Evolutionary conservation across 2,113 vertebrate genomes (phyloP), one percentile per base, ranked within the genome.

Genomic region (Cottus gobio): DNA sequence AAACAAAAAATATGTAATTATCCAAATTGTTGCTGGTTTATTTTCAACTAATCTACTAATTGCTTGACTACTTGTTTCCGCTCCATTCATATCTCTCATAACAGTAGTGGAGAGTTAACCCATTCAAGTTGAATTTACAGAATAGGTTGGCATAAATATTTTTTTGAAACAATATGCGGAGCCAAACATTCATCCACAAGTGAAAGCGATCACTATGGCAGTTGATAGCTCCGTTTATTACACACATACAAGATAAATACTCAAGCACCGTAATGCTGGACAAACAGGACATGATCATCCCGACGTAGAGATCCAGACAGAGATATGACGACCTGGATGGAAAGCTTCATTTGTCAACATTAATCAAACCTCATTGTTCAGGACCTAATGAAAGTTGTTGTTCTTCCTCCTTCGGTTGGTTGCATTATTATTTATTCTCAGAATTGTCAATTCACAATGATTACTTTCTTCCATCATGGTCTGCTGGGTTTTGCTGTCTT

Each of bases 181-280:
- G 4, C 5, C 9, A 31, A 56, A 18, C 9, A 7, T 54, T 48
- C 5, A 50, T 15, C 36, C 37, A 78, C 2, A 2, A 57, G 60
- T 39, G 6, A 66, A 63, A 7, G 11, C 0, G 0, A 52, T 71
- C 18, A 61, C 20, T 13, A 2, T 66, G 82, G 88, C 89, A 90
- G 85, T 82, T 65, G 44, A 64, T 20, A 80, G 87, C 89, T 90
- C 72, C 22, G 68, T 93, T 93, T 92, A 92, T 93, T 93, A 80
- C 61, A 90, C 85, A 89, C 52, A 79, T 20, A 83, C 69, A 80
- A 69, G 67, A 92, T 87, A 90, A 90, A 92, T 91, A 92, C 60
- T 80, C 42, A 20, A 72, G 57, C 82, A 75, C 44, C 64, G 64
- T 66, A 42, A 85, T 12, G 60, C 63, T 20, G 62, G 65, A 78